Evolutionary conservation across 1,140 invertebrate genomes (phyloP).

Genomic region (Sarcophaga bullata): DNA sequence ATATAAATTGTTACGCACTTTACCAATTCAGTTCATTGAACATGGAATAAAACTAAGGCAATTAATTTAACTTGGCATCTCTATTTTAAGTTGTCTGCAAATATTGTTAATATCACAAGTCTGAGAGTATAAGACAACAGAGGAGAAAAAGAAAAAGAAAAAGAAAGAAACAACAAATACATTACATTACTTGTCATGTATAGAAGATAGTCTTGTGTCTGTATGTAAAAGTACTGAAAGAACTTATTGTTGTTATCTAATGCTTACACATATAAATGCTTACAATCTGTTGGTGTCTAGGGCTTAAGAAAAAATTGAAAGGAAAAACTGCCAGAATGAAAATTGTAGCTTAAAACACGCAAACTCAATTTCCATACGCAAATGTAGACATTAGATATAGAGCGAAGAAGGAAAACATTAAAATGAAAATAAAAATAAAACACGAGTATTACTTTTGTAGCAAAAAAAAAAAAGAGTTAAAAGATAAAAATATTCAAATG

Average conservation of each 20-base stretch:
- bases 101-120: neutral
- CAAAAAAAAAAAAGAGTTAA: neutral
- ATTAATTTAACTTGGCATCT: neutral
- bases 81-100: slow-evolving; percentile 9
- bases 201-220: neutral
- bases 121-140: neutral
- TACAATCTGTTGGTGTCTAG: slow-evolving; percentile 23
- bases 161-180: neutral
- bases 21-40: too few relatives aligned
- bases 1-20: too few relatives aligned
- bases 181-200: slow-evolving; percentile 4
- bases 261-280: slow-evolving; percentile 21
- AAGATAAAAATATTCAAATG: slow-evolving; percentile 1
- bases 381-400: slow-evolving; percentile 28
- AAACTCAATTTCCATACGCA: slow-evolving; percentile 5
- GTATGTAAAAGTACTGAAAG: neutral
- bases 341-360: slow-evolving; percentile 8
- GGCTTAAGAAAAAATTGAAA: neutral
- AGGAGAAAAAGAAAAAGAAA: neutral
- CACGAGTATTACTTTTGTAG: too few relatives aligned
- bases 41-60: too few relatives aligned
- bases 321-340: neutral
- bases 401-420: neutral
- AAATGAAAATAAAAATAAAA: neutral
- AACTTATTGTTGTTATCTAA: slow-evolving; percentile 22